phyloP scores from a whole-genome alignment of 2,797 vertebrate species.

The Buceros bicornis region DNA sequence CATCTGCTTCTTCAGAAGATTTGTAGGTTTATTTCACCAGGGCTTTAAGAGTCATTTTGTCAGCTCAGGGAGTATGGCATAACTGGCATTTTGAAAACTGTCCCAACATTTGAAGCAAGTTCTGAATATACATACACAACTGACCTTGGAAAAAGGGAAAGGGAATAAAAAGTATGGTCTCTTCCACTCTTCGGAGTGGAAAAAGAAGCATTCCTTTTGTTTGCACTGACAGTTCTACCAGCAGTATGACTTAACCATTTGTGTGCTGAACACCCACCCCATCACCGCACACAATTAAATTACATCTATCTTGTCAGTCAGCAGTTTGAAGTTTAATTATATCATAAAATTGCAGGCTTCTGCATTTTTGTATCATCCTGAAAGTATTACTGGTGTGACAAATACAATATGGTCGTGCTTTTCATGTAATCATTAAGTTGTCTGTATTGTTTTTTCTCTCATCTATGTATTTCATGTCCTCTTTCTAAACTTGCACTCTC shows the following conservation, averaged over 20 bases:
- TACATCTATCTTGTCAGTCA: background rate
- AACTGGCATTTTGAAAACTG: conserved; percentile 36
- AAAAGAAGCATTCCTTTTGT: background rate
- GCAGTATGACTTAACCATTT: background rate
- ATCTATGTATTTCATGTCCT: background rate
- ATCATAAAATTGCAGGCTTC: background rate
- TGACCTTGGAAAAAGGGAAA: conserved; percentile 20
- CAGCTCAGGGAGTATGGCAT: background rate
- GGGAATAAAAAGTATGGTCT: background rate
- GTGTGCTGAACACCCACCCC: background rate
- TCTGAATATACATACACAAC: background rate
- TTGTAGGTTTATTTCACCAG: conserved; percentile 47
- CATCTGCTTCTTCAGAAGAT: conserved; percentile 43
- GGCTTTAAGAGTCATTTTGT: background rate
- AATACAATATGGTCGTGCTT: background rate
- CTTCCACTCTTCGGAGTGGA: background rate
- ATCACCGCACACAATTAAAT: background rate
- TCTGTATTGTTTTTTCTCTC: background rate
- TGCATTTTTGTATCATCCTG: background rate
- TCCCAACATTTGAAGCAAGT: background rate
- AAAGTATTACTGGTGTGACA: background rate
- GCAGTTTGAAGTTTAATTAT: background rate
- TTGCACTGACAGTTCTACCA: background rate
- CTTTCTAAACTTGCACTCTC: background rate
- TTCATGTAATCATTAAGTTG: background rate